A percentile compares a stretch with the other conserved stretches of the same genome.
Conservation (phyloP, 2,888 invertebrate species). For the Papilio demoleus region DNA sequence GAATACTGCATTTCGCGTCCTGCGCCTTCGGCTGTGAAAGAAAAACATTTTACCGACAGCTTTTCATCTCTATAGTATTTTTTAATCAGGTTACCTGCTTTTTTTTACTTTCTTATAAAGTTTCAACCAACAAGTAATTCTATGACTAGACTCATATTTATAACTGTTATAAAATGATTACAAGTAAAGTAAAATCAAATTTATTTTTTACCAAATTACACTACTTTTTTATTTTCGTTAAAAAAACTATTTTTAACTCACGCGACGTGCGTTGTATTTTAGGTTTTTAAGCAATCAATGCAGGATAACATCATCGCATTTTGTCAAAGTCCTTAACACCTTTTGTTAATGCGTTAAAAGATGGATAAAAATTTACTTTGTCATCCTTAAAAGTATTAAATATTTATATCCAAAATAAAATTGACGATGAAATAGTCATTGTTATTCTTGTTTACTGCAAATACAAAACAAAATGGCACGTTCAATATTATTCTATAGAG, state of each 20-base stretch:
- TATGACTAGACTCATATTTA: background rate
- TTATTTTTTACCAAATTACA: no score
- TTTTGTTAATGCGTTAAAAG: no score
- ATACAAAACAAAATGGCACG: constrained; percentile 4
- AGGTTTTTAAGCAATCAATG: no score
- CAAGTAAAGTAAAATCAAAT: background rate
- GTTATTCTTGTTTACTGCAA: background rate
- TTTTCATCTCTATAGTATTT: constrained; percentile 54
- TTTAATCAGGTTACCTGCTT: constrained; percentile 31
- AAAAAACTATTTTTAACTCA: no score
- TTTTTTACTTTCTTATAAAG: constrained; percentile 12
- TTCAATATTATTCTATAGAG: constrained; percentile 14
- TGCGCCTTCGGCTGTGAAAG: constrained; percentile 75
- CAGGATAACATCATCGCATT: no score
- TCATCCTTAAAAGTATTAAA: no score
- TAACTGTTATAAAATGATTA: background rate
- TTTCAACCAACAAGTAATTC: background rate
- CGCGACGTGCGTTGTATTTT: no score
- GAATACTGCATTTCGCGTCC: constrained; percentile 75
- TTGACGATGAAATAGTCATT: no score
- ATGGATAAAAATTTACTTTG: no score
- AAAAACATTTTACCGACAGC: constrained; percentile 66
- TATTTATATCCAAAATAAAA: no score
- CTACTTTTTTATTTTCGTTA: no score
- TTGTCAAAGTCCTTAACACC: no score